These are phyloP conservation scores for Clupea harengus DNA, from an alignment of 2,113 vertebrate genomes.

Conservation along the genomic window DNA sequence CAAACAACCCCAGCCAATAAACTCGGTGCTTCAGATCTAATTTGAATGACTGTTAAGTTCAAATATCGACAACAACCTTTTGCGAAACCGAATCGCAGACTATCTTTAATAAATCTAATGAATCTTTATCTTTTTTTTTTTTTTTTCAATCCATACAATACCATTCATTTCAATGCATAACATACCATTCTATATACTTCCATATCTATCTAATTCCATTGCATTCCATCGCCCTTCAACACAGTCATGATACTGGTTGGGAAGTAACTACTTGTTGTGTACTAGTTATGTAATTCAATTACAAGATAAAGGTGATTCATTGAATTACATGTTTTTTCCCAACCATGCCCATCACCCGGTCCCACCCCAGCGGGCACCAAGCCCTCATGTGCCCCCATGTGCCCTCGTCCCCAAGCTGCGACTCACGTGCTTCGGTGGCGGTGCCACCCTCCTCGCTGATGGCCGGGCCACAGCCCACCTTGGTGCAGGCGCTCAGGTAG, in stretches of 20 bases:
- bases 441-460: conserved; percentile 78
- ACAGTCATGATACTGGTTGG: not conserved
- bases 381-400: too few relatives aligned
- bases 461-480: conserved; percentile 82
- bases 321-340: too few relatives aligned
- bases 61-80: not conserved
- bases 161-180: not conserved
- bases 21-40: not conserved
- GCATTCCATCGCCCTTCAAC: not conserved
- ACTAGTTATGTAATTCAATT: too few relatives aligned
- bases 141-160: not conserved
- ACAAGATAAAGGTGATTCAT: too few relatives aligned
- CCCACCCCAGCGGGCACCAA: too few relatives aligned
- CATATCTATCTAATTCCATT: not conserved
- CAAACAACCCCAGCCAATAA: not conserved
- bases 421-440: conserved; percentile 77
- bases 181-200: not conserved
- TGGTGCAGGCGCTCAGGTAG: conserved; percentile 85
- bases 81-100: not conserved
- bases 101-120: not conserved
- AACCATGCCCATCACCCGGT: too few relatives aligned
- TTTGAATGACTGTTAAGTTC: not conserved
- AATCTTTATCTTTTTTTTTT: not conserved
- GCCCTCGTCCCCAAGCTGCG: not conserved
- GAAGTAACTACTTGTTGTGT: not conserved